These are phyloP conservation scores for Conchocele bisecta DNA, from an alignment of 2,888 invertebrate species.

Conservation along the genomic window DNA sequence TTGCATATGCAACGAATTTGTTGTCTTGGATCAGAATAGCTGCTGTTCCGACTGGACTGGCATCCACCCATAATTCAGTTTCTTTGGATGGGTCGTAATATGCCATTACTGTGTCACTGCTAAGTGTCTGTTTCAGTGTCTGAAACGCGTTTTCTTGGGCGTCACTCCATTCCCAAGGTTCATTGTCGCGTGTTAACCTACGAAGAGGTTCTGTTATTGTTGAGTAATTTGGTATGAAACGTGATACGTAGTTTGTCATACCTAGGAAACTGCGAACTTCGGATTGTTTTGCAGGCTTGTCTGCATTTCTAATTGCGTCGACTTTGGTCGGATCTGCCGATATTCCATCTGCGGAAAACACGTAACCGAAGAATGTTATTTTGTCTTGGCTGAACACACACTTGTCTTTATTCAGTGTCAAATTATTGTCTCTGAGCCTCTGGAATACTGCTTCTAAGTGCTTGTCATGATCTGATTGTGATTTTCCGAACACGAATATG, in stretches of 20 bases:
- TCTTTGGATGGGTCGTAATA: conserved; percentile 46
- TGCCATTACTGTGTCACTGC: conserved; percentile 35
- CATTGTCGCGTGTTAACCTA: conserved; percentile 41
- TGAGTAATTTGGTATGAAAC: conserved; percentile 53
- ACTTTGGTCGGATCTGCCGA: conserved; percentile 25
- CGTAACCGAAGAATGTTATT: conserved; percentile 31
- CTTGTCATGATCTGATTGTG: background rate
- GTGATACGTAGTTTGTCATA: conserved; percentile 40
- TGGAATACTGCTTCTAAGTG: background rate
- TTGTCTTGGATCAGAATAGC: conserved; percentile 50
- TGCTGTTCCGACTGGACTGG: conserved; percentile 54
- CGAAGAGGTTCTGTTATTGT: conserved; percentile 51
- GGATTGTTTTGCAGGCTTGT: conserved; percentile 1
- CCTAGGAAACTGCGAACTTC: conserved; percentile 38
- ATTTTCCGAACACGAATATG: conserved; percentile 1
- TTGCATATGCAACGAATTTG: conserved; percentile 50
- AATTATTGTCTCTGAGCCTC: background rate
- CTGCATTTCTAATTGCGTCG: background rate
- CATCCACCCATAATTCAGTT: conserved; percentile 54
- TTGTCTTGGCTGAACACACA: conserved; percentile 4
- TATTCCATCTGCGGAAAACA: conserved; percentile 24
- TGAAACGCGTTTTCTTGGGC: conserved; percentile 38
- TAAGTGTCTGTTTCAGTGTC: conserved; percentile 39
- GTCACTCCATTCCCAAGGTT: conserved; percentile 42
- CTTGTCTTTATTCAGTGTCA: conserved; percentile 27